Base-by-base conservation (phyloP, 2,113 vertebrate genomes). In the Seriola dumerili region DNA sequence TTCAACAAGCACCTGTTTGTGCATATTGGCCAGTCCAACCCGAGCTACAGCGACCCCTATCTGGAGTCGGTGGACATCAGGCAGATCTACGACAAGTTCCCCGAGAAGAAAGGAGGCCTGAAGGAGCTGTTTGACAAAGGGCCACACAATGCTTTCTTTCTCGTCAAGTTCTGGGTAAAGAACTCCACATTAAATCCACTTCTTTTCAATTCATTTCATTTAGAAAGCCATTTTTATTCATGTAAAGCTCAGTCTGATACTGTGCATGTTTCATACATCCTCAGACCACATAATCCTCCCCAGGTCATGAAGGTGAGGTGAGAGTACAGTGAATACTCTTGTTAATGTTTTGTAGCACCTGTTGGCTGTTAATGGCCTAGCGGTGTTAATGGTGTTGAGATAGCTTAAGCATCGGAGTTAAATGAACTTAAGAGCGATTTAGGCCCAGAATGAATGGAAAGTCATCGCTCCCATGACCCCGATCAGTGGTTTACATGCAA, bases 1-100 rank as follows among this genome's bases (percentile, higher is more conserved):
- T 97, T 97, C 85, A 97, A 97, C 93, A 99, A 99, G 84, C 97
- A 98, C 89, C 95, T 98, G 86, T 99, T 98, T 75, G 96, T 98
- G 72, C 98, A 99, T 90, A 97, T 97, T 7, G 96, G 96, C 86
- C 97, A 97, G 95, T 97, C 96, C 29, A 97, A 96, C 93, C 97
- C 97, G 34, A 96, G 95, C 90, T 97, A 96, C 92, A 96, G 87
- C 13, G 97, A 97, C 80, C 95, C 97, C 84, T 97, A 96, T 94
- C 96, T 99, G 81, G 97, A 98, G 93, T 97, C 97, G 0, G 96
- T 97, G 92, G 97, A 98, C 91, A 94, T 97, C 88, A 94, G 96
- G 78, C 97, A 99, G 95, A 98, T 99, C 92, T 99, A 97, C 54
- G 97, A 98, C 94, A 98, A 98, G 86, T 98, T 98, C 92, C 97